Conservation (phyloP, 2,797 vertebrate genomes). For the Artibeus lituratus region DNA sequence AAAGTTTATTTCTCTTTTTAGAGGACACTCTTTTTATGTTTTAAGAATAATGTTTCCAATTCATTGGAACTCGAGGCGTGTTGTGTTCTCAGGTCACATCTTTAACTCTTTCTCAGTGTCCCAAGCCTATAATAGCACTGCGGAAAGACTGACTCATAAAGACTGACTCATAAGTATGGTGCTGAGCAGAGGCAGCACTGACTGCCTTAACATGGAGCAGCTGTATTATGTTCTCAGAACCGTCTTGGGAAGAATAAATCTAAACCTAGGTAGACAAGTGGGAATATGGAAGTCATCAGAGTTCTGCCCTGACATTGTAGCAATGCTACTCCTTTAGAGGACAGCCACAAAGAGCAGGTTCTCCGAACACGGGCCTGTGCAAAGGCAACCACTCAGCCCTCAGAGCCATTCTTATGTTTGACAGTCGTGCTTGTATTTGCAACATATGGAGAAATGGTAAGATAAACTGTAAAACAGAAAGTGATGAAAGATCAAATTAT, state of each 20-base stretch:
- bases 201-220: neutral
- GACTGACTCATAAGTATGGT: neutral
- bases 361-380: rapidly evolving
- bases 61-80: neutral
- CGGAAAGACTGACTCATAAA: neutral
- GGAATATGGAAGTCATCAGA: neutral
- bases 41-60: neutral
- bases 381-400: neutral
- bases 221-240: neutral
- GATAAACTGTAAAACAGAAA: neutral
- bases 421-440: neutral
- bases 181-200: neutral
- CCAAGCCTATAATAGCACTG: neutral
- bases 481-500: neutral
- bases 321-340: neutral
- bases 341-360: neutral
- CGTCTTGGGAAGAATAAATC: neutral
- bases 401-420: neutral
- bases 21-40: neutral
- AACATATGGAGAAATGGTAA: neutral
- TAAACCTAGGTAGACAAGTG: neutral
- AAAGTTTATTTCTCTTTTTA: neutral
- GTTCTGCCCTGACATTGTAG: neutral
- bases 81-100: neutral
- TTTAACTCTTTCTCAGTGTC: neutral